These are phyloP conservation scores for Bubo bubo DNA, from an alignment of 2,113 vertebrate species.

Conservation along the genomic window DNA sequence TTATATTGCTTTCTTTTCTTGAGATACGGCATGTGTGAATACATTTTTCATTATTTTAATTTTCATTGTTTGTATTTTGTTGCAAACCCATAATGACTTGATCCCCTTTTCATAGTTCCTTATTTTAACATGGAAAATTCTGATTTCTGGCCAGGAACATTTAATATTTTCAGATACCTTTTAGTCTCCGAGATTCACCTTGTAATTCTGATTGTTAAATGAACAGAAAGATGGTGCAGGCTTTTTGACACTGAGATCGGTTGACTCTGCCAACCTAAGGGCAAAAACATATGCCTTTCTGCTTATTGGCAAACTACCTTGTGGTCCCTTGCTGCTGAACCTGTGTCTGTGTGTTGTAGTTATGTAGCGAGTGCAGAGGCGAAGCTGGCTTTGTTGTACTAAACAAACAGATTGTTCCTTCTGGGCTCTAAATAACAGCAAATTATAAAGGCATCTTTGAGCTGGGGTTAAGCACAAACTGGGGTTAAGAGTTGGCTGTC, in stretches of 20 bases:
- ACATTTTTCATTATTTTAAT: not conserved
- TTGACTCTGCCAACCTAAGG: not conserved
- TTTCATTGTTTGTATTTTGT: not conserved
- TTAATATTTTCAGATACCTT: not conserved
- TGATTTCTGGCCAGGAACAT: not conserved
- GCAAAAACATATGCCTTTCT: not conserved
- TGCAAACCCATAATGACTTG: not conserved
- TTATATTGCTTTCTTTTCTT: constrained; percentile 1
- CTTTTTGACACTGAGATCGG: not conserved
- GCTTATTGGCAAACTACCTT: not conserved
- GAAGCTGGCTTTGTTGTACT: not conserved
- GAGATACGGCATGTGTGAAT: not conserved
- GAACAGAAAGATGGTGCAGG: not conserved
- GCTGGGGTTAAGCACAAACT: not conserved
- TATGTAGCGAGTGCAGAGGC: not conserved
- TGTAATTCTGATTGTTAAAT: not conserved
- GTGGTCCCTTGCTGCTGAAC: not conserved
- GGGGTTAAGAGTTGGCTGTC: not conserved
- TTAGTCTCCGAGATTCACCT: not conserved
- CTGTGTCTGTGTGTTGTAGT: not conserved
- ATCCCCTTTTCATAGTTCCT: not conserved
- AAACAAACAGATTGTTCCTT: not conserved
- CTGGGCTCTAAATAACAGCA: not conserved
- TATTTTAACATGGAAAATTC: not conserved
- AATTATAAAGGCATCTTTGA: not conserved